Base-by-base conservation (phyloP, 1,140 invertebrate species). In the Rhynchophorus ferrugineus region DNA sequence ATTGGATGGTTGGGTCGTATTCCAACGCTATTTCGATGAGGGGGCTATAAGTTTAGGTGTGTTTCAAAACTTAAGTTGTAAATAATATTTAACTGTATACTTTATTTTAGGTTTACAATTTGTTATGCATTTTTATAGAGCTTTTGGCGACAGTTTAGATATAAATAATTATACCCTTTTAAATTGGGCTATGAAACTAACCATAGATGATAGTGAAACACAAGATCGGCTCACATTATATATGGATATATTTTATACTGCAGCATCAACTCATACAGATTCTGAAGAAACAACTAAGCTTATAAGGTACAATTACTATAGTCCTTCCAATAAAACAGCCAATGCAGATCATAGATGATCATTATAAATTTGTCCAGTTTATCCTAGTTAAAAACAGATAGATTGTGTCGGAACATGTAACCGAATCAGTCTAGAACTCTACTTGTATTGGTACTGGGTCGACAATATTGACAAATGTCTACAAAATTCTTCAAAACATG, bases 81-180 rank as follows among this genome's bases (percentile, higher is more conserved):
- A 22, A 20, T 44, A 44, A 11, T 18, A 9, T 2, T 8, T n/a
- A 3, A 44, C n/a, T 24, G 7, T 13, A 22, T n/a, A 22, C 13
- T 17, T 16, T 17, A 7, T 44, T 44, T 24, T 43, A 41, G 54
- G 57, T 19, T 8, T 56, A 3, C 29, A 53, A 14, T 52, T 59
- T 22, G 36, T 58, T 3, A 37, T 21, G n/a, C 9, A 39, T 44
- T 37, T 56, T 7, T 39, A 20, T 33, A 43, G 37, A 14, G 18
- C 52, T 3, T 46, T 48, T 8, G 54, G 44, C 19, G 1, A 6
- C 5, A 34, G 20, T 17, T 29, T 34, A 20, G 13, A 17, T n/a
- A n/a, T n/a, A n/a, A n/a, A n/a, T n/a, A n/a, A n/a, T n/a, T n/a
- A n/a, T n/a, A n/a, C n/a, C n/a, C n/a, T n/a, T n/a, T 42, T 48